A percentile compares a stretch with the other conserved stretches of the same genome.
Conservation (phyloP, 2,888 invertebrate genomes). For the Ormyrus labotus region DNA sequence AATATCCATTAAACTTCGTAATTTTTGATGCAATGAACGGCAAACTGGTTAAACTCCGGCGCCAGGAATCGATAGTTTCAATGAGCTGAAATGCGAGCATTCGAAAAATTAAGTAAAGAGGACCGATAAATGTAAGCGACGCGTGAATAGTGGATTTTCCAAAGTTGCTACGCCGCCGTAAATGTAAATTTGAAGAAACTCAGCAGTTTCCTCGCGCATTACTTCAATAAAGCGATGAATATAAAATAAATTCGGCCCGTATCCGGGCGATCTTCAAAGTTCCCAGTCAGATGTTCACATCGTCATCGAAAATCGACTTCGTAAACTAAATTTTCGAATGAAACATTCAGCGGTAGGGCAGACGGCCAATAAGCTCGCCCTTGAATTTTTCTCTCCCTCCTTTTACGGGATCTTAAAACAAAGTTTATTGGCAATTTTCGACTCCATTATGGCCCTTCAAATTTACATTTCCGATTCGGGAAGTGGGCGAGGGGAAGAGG, state of each 20-base stretch:
- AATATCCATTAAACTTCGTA: no score
- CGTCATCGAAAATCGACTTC: constrained; percentile 2
- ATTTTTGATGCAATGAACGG: no score
- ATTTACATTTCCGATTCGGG: constrained; percentile 46
- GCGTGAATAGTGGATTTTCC: no score
- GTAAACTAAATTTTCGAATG: neutral
- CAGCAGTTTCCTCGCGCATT: no score
- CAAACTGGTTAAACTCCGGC: no score
- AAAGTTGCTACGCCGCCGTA: no score
- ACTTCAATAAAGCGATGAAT: neutral
- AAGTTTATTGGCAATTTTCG: constrained; percentile 49
- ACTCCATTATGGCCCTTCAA: constrained; percentile 37
- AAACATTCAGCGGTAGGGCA: constrained; percentile 2
- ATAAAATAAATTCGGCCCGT: neutral
- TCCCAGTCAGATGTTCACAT: neutral
- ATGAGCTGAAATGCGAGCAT: no score
- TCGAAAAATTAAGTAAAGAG: no score
- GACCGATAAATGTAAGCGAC: no score
- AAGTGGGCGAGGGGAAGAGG: neutral
- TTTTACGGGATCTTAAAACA: constrained; percentile 46
- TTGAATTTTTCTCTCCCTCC: constrained; percentile 22
- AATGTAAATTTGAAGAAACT: no score
- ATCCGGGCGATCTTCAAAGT: neutral
- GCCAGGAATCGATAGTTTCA: no score
- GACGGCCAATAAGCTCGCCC: constrained; percentile 19